Evolutionary conservation across 2,888 invertebrate genomes (phyloP).

Genomic region (Melangyna quadrimaculata): DNA sequence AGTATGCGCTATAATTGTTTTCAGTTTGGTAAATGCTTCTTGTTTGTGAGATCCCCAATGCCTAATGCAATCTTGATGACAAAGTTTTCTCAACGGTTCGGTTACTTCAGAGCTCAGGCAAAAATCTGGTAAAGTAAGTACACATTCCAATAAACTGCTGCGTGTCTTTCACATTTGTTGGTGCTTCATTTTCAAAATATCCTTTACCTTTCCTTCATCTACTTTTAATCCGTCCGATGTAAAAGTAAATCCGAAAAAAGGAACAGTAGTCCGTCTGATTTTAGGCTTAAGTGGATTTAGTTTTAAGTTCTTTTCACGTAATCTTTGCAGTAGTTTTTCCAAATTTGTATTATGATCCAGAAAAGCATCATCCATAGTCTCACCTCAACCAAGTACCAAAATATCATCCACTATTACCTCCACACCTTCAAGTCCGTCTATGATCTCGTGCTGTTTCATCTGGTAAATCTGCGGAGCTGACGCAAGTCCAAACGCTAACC

Average conservation of each 20-base stretch:
- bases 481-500: too few relatives aligned
- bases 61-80: conserved; percentile 37
- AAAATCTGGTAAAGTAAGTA: conserved; percentile 73
- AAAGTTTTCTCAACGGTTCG: conserved; percentile 66
- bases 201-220: conserved; percentile 70
- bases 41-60: conserved; percentile 66
- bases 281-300: not conserved
- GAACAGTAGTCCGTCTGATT: not conserved
- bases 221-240: conserved; percentile 39
- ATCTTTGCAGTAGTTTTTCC: not conserved
- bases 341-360: not conserved
- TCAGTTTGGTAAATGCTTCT: conserved; percentile 39
- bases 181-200: conserved; percentile 71
- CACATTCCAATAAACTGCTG: conserved; percentile 71
- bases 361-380: not conserved
- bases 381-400: not conserved
- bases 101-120: conserved; percentile 73
- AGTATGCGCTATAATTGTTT: conserved; percentile 44
- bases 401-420: not conserved
- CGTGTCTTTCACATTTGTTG: conserved; percentile 66
- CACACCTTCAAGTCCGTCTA: too few relatives aligned
- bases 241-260: conserved; percentile 65
- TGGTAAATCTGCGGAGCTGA: too few relatives aligned
- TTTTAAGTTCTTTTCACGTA: not conserved
- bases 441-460: too few relatives aligned